Evolutionary conservation across 2,888 invertebrate genomes (phyloP), one percentile per base, ranked within the genome.

Genomic region (Netelia melanura): DNA sequence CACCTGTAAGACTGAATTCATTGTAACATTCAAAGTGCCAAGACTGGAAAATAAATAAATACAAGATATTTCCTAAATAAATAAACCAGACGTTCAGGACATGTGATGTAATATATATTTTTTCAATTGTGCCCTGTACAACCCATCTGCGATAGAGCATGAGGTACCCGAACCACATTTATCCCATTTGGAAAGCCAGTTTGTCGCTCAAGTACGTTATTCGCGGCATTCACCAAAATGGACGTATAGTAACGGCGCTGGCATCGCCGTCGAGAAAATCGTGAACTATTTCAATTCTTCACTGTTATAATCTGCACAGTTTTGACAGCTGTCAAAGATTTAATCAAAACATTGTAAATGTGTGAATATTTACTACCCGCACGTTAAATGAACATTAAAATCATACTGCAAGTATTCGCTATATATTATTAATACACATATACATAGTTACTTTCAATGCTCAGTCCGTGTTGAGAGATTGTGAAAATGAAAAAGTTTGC

Each of bases 1-100:
- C 48, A 74, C 62, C 75, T 75, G n/a, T 25, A 65, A 81, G 75
- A 82, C 81, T 85, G 78, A 78, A 64, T 56, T 85, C 56, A 64
- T 54, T 62, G n/a, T 10, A 67, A 75, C 58, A 25, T 65, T 74
- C 70, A 64, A 70, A 79, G 65, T 71, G 52, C 44, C 79, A 64
- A 75, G 56, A 74, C 54, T 68, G 43, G 52, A 17, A 78, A 43
- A 38, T 21, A 62, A 84, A 81, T 48, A 68, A 81, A 78, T 58
- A 81, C 30, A 83, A 61, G 23, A 58, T 81, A 77, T 86, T 83
- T 78, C 68, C 10, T 48, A 48, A 48, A 3, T 14, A 11, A 10
- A 48, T 48, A 3, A 38, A 38, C 0, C 38, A 38, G 6, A 0
- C 6, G 6, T 6, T 38, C 6, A 6, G 38, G 8, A 6, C 38